Conservation (phyloP, 2,113 vertebrate species). For the Hippocampus comes region DNA sequence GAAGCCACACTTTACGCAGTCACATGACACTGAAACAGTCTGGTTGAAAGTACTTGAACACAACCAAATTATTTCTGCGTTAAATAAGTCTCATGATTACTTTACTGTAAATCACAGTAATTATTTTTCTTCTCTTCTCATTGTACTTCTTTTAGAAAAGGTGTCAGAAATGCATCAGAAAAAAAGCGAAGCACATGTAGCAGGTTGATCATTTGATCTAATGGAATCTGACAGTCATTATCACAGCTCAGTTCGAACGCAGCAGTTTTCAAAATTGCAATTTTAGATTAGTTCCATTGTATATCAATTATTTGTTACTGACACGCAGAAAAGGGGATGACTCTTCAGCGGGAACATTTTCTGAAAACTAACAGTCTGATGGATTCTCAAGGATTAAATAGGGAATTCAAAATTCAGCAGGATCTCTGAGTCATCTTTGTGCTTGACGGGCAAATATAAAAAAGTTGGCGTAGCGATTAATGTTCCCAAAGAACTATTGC, state of each 20-base stretch:
- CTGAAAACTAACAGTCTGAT: conserved; percentile 1
- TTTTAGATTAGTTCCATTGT: neutral
- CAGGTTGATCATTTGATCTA: neutral
- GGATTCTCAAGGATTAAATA: conserved; percentile 22
- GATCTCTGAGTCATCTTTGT: conserved; percentile 28
- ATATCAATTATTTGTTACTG: neutral
- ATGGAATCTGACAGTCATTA: neutral
- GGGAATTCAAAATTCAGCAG: neutral
- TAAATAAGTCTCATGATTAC: neutral
- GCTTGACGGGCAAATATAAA: conserved; percentile 11
- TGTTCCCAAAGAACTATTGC: conserved; percentile 31
- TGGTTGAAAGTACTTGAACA: neutral
- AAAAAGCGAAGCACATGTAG: neutral
- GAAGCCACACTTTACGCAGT: neutral
- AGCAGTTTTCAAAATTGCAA: neutral
- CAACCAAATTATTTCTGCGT: neutral
- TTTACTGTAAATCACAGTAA: neutral
- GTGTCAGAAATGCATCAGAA: neutral
- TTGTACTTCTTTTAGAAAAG: neutral
- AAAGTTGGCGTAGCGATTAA: conserved; percentile 38
- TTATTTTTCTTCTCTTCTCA: neutral
- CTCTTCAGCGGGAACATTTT: neutral
- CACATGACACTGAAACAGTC: neutral
- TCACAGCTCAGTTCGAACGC: neutral
- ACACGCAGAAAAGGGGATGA: neutral